Percentiles rank a stretch among this genome's conserved stretches.
Conservation (phyloP, 2,797 vertebrate species). For the Hippocampus kuda region DNA sequence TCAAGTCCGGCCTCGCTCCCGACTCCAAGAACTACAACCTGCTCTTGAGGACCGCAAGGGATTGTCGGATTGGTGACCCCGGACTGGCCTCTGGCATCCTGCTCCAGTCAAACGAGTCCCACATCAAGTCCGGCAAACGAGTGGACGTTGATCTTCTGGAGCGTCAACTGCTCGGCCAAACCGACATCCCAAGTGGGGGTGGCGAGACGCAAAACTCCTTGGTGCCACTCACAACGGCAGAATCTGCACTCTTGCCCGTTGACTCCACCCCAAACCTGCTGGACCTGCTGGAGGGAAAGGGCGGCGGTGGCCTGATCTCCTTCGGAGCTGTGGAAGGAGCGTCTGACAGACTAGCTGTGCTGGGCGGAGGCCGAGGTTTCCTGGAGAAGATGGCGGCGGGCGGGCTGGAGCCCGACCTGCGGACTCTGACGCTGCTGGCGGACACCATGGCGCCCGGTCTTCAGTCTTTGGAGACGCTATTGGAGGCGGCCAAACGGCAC, state of each 20-base stretch:
- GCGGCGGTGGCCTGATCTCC: constrained; percentile 55
- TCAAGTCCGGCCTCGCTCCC: constrained; percentile 68
- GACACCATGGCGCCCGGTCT: constrained; percentile 68
- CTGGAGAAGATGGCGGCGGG: constrained; percentile 75
- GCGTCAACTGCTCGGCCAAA: constrained; percentile 64
- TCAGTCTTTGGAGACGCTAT: constrained; percentile 61
- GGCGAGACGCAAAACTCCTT: constrained; percentile 17
- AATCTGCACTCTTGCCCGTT: constrained; percentile 6
- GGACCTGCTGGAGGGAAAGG: constrained; percentile 55
- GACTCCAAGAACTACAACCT: constrained; percentile 75
- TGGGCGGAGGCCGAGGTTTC: constrained; percentile 76
- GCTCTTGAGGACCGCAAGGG: constrained; percentile 76
- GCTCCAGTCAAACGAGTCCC: constrained; percentile 42
- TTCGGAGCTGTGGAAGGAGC: constrained; percentile 61
- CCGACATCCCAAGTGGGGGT: constrained; percentile 4
- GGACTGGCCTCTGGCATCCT: constrained; percentile 66
- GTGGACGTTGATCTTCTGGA: constrained; percentile 73
- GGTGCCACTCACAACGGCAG: constrained; percentile 16
- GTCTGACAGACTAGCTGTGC: constrained; percentile 70
- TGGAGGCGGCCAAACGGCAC: constrained; percentile 62
- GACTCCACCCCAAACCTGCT: constrained; percentile 70
- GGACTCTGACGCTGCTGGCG: constrained; percentile 78
- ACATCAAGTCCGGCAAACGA: constrained; percentile 1
- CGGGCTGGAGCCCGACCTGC: constrained; percentile 68
- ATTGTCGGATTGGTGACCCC: constrained; percentile 79